Evolutionary conservation across 2,888 invertebrate species (phyloP).

Genomic region (Phengaris alcon): DNA sequence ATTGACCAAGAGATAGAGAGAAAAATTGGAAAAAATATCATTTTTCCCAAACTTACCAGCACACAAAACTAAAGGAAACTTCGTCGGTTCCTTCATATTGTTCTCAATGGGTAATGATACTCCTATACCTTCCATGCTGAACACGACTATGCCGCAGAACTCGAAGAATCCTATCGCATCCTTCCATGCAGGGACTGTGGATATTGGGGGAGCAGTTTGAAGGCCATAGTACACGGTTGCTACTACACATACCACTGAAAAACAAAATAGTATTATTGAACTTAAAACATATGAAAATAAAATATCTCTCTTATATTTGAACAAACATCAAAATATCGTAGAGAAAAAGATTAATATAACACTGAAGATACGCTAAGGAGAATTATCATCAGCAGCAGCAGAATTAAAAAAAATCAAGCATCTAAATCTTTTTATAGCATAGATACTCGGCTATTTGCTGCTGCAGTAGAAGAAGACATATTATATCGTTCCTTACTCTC

Average conservation of each 20-base stretch:
- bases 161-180: slow-evolving; percentile 61
- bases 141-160: slow-evolving; percentile 80
- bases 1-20: background rate
- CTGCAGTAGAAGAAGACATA: too few relatives aligned
- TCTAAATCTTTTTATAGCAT: too few relatives aligned
- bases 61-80: slow-evolving; percentile 56
- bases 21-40: background rate
- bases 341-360: too few relatives aligned
- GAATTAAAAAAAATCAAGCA: too few relatives aligned
- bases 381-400: too few relatives aligned
- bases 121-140: slow-evolving; percentile 78
- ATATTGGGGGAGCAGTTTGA: slow-evolving; percentile 49
- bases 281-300: background rate
- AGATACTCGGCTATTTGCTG: too few relatives aligned
- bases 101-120: slow-evolving; percentile 70
- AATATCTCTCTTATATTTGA: background rate
- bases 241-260: slow-evolving; percentile 64
- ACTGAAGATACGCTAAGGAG: too few relatives aligned
- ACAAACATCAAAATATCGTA: too few relatives aligned
- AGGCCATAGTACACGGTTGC: slow-evolving; percentile 64
- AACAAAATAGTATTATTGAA: background rate
- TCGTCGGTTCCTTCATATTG: slow-evolving; percentile 63
- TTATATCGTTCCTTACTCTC: too few relatives aligned
- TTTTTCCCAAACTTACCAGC: slow-evolving; percentile 48
- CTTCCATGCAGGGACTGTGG: slow-evolving; percentile 59